Conservation (phyloP, 2,888 invertebrate genomes). For the Lithophane leautieri region DNA sequence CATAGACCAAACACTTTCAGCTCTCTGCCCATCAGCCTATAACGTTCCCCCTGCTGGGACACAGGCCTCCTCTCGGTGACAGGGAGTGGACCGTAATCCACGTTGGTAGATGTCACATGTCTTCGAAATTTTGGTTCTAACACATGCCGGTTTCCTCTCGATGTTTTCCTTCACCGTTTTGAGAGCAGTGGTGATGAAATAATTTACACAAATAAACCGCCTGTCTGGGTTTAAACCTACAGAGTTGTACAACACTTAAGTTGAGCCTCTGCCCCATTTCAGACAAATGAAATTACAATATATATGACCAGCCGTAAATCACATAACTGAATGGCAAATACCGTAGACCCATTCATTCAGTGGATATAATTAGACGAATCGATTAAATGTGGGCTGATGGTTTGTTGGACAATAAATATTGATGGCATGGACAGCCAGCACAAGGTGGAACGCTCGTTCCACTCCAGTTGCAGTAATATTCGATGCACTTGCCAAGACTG, state of each 20-base stretch:
- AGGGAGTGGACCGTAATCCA: too few species aligned
- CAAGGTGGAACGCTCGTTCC: slow-evolving; percentile 73
- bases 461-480: slow-evolving; percentile 75
- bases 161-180: too few species aligned
- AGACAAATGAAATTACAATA: slow-evolving; percentile 29
- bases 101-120: too few species aligned
- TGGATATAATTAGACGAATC: slow-evolving; percentile 54
- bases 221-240: too few species aligned
- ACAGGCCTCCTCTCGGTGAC: too few species aligned
- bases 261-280: slow-evolving; percentile 8
- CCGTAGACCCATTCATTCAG: slow-evolving; percentile 56
- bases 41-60: too few species aligned
- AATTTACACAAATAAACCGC: too few species aligned
- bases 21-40: neutral
- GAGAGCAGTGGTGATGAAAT: too few species aligned
- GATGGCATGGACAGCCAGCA: slow-evolving; percentile 66
- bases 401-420: slow-evolving; percentile 69
- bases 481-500: slow-evolving; percentile 72
- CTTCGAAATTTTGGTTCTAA: too few species aligned
- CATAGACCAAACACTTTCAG: neutral
- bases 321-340: slow-evolving; percentile 58
- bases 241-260: too few species aligned
- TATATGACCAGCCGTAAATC: slow-evolving; percentile 37
- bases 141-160: too few species aligned
- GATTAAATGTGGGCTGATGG: slow-evolving; percentile 59